phyloP scores from a whole-genome alignment of 2,888 invertebrate genomes.

The Tortricodes alternella region DNA sequence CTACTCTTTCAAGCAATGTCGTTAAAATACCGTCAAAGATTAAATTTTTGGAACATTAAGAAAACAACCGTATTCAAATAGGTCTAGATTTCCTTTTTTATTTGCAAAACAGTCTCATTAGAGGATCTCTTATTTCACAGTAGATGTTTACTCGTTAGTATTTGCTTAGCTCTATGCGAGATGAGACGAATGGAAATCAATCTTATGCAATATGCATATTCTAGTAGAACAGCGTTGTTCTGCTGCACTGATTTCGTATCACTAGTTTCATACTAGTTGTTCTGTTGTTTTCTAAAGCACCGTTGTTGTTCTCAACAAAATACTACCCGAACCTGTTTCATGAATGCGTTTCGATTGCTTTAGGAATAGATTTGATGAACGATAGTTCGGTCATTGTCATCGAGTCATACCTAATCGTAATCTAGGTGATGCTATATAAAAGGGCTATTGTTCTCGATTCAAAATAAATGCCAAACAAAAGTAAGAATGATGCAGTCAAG shows the following conservation, averaged over 20 bases:
- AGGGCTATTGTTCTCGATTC: constrained; percentile 6
- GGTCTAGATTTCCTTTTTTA: too few species aligned
- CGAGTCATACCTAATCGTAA: neutral
- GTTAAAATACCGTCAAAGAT: too few species aligned
- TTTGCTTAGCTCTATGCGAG: constrained; percentile 33
- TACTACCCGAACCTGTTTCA: too few species aligned
- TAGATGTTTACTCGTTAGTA: neutral
- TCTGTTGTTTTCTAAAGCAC: constrained; percentile 35
- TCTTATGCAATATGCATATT: constrained; percentile 53
- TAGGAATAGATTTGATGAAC: too few species aligned
- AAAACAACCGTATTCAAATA: too few species aligned
- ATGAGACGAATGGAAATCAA: constrained; percentile 42
- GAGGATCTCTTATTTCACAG: neutral
- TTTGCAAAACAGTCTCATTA: too few species aligned
- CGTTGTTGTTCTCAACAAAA: too few species aligned
- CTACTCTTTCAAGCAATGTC: too few species aligned
- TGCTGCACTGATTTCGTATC: constrained; percentile 39
- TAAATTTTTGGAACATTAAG: too few species aligned
- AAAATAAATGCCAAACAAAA: constrained; percentile 25
- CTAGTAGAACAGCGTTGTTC: constrained; percentile 38
- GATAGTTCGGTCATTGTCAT: too few species aligned
- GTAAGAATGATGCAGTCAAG: constrained; percentile 19
- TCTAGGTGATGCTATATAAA: neutral
- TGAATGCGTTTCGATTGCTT: too few species aligned
- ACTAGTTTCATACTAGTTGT: constrained; percentile 27